Base-by-base conservation (phyloP, 2,888 invertebrate species). In the Tetramorium bicarinatum region DNA sequence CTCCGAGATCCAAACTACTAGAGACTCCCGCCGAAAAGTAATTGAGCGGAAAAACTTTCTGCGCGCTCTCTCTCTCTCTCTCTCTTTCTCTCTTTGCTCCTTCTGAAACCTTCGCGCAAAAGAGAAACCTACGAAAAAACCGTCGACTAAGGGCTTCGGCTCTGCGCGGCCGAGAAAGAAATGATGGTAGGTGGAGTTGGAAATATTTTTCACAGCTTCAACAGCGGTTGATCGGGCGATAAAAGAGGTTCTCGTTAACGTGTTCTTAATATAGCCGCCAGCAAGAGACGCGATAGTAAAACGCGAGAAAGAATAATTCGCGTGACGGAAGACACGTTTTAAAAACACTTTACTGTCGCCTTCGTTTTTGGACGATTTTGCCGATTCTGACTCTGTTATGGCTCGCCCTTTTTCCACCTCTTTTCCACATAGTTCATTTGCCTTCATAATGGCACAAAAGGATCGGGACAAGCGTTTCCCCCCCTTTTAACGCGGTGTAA, bases 1-100 rank as follows among this genome's bases (percentile, higher is more conserved):
- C 79, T 79, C 47, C 71, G 71, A 52, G 76, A 77, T 59, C 79
- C 44, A 59, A 69, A 79, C 79, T 79, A 59, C 79, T 71, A 56
- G 79, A 71, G 79, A 79, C 71, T 79, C 56, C 56, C 71, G 71
- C 71, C 79, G 79, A 79, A 79, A 79, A 79, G 79, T 79, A 79
- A 79, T 79, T 79, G 79, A 79, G 79, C 79, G 79, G 79, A 79
- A 79, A 79, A 79, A 79, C 79, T 79, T 79, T 79, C 79, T 59
- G 71, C 71, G 44, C 71, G 29, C 44, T 69, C 49, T 49, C 49
- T 49, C 49, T 49, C 47, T 49, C 47, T 47, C 47, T 47, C 47
- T 47, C 47, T 49, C n/a, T 52, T 8, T 52, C 52, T n/a, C n/a
- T 56, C 56, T 47, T 79, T 56, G 71, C 13, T 44, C 34, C 34